These are phyloP conservation scores for Bellardia pandia DNA, from an alignment of 2,888 invertebrate species.

Conservation along the genomic window DNA sequence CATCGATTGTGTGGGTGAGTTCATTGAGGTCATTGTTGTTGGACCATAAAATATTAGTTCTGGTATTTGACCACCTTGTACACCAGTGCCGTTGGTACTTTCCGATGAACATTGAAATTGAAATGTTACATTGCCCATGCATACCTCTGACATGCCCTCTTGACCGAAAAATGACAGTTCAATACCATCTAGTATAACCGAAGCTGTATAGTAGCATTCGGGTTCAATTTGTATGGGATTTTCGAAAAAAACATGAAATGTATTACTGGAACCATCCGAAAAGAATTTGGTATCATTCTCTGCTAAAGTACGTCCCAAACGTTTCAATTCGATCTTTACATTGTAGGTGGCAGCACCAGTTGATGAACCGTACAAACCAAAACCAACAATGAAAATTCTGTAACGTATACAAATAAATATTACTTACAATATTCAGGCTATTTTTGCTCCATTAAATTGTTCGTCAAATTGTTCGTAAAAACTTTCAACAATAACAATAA, in stretches of 20 bases:
- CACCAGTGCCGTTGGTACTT: slow-evolving; percentile 98
- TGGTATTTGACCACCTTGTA: slow-evolving; percentile 98
- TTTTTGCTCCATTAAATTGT: no score
- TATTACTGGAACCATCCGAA: slow-evolving; percentile 98
- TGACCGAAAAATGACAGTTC: slow-evolving; percentile 98
- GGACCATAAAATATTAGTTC: slow-evolving; percentile 98
- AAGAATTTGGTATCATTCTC: slow-evolving; percentile 97
- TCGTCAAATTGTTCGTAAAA: no score
- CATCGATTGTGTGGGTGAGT: slow-evolving; percentile 82
- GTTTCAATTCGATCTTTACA: slow-evolving; percentile 96
- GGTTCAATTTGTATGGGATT: slow-evolving; percentile 94
- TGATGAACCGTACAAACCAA: slow-evolving; percentile 97
- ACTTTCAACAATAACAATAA: no score
- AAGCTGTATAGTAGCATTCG: slow-evolving; percentile 97
- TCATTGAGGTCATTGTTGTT: slow-evolving; percentile 85
- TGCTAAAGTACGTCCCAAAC: slow-evolving; percentile 93
- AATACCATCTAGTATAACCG: slow-evolving; percentile 96
- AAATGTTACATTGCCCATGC: slow-evolving; percentile 96
- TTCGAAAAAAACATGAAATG: slow-evolving; percentile 94
- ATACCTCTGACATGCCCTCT: slow-evolving; percentile 97
- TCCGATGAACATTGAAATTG: slow-evolving; percentile 99
- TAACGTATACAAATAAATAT: neutral
- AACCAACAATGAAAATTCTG: slow-evolving; percentile 96
- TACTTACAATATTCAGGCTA: neutral
- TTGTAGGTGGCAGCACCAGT: slow-evolving; percentile 97